Evolutionary conservation across 2,797 vertebrate species (phyloP), one percentile per base, ranked within the genome.

Genomic region (Dendrocincla fuliginosa): DNA sequence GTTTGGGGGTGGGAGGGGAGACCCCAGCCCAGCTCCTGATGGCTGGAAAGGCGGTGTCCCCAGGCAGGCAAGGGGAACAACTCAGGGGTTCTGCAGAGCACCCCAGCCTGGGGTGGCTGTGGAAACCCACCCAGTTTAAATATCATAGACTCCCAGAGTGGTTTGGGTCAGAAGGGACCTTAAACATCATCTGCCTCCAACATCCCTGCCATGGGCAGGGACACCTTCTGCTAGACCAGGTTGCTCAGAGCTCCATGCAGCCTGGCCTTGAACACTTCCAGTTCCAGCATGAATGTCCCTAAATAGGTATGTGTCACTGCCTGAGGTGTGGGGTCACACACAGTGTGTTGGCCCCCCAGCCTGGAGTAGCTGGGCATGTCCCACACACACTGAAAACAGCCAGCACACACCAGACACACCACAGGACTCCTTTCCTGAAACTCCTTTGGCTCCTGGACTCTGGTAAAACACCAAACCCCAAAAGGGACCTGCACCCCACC

Each of bases 11-110:
- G 13, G 89, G 30, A 82, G 84, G 82, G 64, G 63, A 90, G 61
- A 90, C 32, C 4, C 15, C 10, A 60, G 89, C 53, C 87, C 9
- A 17, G 87, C 65, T 87, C 93, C 95, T 84, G 42, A 74, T 88
- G 92, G 68, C 65, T 90, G 95, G 90, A 93, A 53, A 25, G 69
- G 95, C 91, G 93, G 63, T 91, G 76, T 80, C 93, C 92, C 50
- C 32, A 9, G 6, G 30, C 87, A 89, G 49, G 47, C 65, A 79
- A 86, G 65, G 69, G 84, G 69, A 95, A 94, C 96, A 87, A 68
- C 78, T 67, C 95, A 49, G 35, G 95, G 78, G 59, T 47, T 71
- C 86, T 68, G 77, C 80, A 79, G 30, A 79, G 68, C 61, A 32
- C 30, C 61, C 14, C 9, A 42, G 13, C 47, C 78, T 5, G 12